Base-by-base conservation (phyloP, 2,797 vertebrate species). In the Hydrolagus colliei region DNA sequence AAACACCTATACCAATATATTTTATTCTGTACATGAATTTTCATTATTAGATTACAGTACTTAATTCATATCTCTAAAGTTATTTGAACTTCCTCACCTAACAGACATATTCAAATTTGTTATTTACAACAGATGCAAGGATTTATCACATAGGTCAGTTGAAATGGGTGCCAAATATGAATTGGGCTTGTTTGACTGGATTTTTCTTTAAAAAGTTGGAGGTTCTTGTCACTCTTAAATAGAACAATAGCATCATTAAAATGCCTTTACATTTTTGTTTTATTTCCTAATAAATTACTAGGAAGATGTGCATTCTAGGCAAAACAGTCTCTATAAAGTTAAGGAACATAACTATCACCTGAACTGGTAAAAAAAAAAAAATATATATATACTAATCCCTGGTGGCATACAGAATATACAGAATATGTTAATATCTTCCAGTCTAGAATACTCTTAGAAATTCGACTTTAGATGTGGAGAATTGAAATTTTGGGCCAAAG, bases 131-230 rank as follows among this genome's bases (percentile, higher is more conserved):
- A 11, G 41, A 18, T 82, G 65, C 35, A n/a, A 32, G 65, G 68
- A 71, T 68, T 71, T 71, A n/a, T 52, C 20, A 84, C 8, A 14
- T 77, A 76, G 41, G 74, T 68, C 65, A 71, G 32, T 71, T 41
- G 79, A 27, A n/a, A 67, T 84, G 71, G 71, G 65, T 84, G 79
- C 32, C 79, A 71, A 84, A 71, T 84, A 52, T n/a, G 12, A 9
- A 18, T 16, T 27, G 32, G 52, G 12, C n/a, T 13, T 22, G 63
- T 79, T 79, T 79, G n/a, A 9, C 22, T 72, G 3, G 6, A 52
- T 52, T 52, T 52, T 52, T 52, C n/a, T n/a, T n/a, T n/a, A 11
- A 71, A 84, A 68, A 16, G 20, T 20, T 71, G 79, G 13, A 41
- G 10, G 62, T 84, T 63, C 62, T 35, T 84, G 68, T 68, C 79